Evolutionary conservation across 1,140 invertebrate genomes (phyloP).

Genomic region (Bombus balteatus): DNA sequence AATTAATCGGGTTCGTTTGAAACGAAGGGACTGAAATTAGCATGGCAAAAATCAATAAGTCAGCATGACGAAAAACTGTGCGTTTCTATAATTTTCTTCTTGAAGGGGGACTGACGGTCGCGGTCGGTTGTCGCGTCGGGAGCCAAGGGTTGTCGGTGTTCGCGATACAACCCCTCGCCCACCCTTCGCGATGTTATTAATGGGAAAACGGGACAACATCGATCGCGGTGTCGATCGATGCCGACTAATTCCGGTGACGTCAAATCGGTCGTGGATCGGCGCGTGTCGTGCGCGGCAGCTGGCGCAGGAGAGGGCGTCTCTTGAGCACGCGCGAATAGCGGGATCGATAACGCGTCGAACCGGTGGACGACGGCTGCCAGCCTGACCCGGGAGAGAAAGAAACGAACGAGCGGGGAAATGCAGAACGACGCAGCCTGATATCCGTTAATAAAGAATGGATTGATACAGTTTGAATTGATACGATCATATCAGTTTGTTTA

Average conservation of each 20-base stretch:
- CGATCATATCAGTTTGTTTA: background rate
- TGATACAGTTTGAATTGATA: background rate
- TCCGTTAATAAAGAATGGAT: background rate
- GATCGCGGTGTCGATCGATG: constrained; percentile 60
- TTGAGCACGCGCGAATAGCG: constrained; percentile 72
- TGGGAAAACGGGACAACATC: constrained; percentile 47
- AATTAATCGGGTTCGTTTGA: background rate
- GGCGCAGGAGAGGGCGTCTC: constrained; percentile 60
- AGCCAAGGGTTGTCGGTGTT: background rate
- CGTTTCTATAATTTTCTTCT: background rate
- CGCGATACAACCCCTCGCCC: background rate
- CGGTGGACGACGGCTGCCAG: constrained; percentile 23
- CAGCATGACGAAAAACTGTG: background rate
- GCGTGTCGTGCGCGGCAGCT: constrained; percentile 51
- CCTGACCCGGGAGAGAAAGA: constrained; percentile 30
- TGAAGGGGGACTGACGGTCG: background rate
- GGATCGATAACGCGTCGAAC: constrained; percentile 73
- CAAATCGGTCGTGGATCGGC: constrained; percentile 64
- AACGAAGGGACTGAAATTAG: background rate
- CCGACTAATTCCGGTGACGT: constrained; percentile 55
- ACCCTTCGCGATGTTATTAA: background rate
- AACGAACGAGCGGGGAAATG: constrained; percentile 23
- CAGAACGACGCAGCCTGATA: background rate
- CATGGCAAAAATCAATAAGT: background rate
- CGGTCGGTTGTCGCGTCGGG: background rate